Evolutionary conservation across 2,113 vertebrate genomes (phyloP), one percentile per base, ranked within the genome.

Genomic region (Pteropus alecto): DNA sequence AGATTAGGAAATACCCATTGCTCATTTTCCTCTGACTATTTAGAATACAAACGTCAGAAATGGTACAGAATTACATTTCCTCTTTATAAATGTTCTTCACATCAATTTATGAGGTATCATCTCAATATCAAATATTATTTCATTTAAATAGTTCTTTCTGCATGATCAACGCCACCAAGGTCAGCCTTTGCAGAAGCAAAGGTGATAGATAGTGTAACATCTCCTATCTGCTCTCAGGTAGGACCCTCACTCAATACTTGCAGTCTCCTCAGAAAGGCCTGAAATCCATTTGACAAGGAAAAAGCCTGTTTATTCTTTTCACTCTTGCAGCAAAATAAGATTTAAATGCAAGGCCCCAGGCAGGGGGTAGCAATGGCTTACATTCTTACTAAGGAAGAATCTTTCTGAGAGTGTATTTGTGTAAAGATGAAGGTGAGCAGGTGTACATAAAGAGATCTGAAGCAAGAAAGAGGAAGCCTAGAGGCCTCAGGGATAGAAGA

Each of bases 371-470:
- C 24, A 76, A 90, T 24, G 26, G 65, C 18, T 94, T 94, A 61
- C 28, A 76, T 89, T 58, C 58, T 63, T 63, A 67, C 7, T 41
- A 90, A 71, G 30, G n/a, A 56, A 10, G 46, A 76, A 38, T 35
- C 38, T 83, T 94, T 79, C 67, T 74, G 61, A 95, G 63, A 88
- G 43, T 73, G 89, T 38, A 84, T 90, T 70, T 71, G 43, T 73
- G 78, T 33, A 19, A 84, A 65, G 35, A 78, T 61, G 68, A 77
- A 84, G 24, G 30, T 79, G 26, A 92, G 16, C n/a, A 93, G 33
- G 22, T 89, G 8, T 15, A 71, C 77, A 73, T 7, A 82, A 28
- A 60, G 19, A 91, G 5, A 58, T 85, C 67, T 94, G 68, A 90
- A 77, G 43, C 13, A 26, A 87, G 41, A 84, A n/a, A 68, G 35